Evolutionary conservation across 2,888 invertebrate genomes (phyloP).

Genomic region (Nephrotoma flavescens): DNA sequence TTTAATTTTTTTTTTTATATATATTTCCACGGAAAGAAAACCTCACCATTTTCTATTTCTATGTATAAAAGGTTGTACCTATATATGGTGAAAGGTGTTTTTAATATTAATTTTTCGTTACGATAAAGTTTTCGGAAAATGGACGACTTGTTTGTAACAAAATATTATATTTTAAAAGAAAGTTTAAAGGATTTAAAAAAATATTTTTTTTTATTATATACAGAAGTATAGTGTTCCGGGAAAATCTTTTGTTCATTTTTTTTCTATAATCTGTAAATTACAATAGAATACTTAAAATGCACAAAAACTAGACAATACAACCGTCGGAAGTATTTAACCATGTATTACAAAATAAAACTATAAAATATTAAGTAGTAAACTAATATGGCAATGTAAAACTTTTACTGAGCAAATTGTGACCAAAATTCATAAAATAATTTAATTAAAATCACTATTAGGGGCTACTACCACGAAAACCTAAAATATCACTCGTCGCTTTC

Average conservation of each 20-base stretch:
- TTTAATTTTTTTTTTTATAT: not conserved
- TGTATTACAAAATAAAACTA: not conserved
- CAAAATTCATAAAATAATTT: too few relatives aligned
- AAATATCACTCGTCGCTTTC: too few relatives aligned
- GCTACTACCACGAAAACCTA: too few relatives aligned
- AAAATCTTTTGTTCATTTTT: not conserved
- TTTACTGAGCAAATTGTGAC: too few relatives aligned
- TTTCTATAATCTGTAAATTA: not conserved
- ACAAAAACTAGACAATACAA: not conserved
- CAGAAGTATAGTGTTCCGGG: not conserved
- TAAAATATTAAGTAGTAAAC: not conserved
- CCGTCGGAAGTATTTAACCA: not conserved
- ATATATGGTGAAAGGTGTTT: not conserved
- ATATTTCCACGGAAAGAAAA: not conserved
- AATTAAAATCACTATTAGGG: too few relatives aligned
- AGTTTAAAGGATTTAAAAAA: not conserved
- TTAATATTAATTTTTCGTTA: not conserved
- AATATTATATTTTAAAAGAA: not conserved
- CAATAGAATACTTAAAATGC: not conserved
- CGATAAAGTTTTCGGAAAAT: not conserved
- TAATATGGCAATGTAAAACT: not conserved
- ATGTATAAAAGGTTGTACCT: not conserved
- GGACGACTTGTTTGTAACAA: not conserved
- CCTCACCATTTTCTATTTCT: not conserved
- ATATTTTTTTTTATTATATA: not conserved